phyloP scores from a whole-genome alignment of 2,113 vertebrate species.

The Oryzias curvinotus region DNA sequence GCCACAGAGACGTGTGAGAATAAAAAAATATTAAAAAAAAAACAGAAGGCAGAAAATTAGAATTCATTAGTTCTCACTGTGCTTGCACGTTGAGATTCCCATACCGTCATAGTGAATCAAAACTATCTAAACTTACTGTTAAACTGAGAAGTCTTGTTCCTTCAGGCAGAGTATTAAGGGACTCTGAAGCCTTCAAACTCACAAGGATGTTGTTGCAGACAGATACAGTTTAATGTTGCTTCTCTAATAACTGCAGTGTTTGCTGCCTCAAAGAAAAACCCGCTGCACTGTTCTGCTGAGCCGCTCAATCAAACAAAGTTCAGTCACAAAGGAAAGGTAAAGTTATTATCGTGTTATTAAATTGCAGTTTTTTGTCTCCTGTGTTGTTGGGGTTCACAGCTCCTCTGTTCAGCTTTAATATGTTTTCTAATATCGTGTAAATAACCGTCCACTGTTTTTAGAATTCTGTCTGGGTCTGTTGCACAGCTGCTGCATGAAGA shows the following conservation, averaged over 20 bases:
- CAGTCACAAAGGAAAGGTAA: not conserved
- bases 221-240: constrained; percentile 21
- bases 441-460: too few relatives aligned
- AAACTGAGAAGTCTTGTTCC: not conserved
- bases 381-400: not conserved
- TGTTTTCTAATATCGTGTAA: too few relatives aligned
- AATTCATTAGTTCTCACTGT: too few relatives aligned
- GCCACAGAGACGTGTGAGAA: constrained; percentile 8
- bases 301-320: not conserved
- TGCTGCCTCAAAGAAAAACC: not conserved
- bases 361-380: constrained; percentile 6
- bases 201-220: constrained; percentile 14
- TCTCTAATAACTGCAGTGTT: constrained; percentile 24
- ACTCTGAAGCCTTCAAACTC: constrained; percentile 1
- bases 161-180: constrained; percentile 2
- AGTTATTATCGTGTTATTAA: constrained; percentile 14
- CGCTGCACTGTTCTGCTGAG: not conserved
- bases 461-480: too few relatives aligned
- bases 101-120: too few relatives aligned
- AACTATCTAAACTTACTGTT: not conserved
- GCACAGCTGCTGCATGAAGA: too few relatives aligned
- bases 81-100: too few relatives aligned
- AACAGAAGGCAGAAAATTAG: too few relatives aligned
- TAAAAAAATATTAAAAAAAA: not conserved
- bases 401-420: not conserved